phyloP scores from a whole-genome alignment of 2,797 vertebrate species.

The Arrhamphus sclerolepis region DNA sequence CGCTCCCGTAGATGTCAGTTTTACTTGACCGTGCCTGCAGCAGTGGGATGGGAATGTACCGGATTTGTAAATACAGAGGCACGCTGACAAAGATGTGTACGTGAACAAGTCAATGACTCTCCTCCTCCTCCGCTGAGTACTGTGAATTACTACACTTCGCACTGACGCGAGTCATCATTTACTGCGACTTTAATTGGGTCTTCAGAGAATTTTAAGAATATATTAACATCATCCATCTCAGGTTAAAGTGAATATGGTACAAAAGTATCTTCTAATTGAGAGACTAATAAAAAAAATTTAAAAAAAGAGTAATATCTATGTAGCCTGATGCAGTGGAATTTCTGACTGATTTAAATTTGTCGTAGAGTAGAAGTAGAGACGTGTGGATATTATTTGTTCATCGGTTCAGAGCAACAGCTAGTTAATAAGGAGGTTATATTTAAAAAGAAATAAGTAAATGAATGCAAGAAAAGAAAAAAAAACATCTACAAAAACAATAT shows the following conservation, averaged over 20 bases:
- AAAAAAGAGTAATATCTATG: conserved; percentile 50
- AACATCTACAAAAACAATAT: conserved; percentile 17
- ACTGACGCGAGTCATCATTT: conserved; percentile 73
- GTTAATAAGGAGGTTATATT: neutral
- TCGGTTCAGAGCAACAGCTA: conserved; percentile 27
- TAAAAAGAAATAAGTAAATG: neutral
- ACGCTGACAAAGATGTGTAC: conserved; percentile 67
- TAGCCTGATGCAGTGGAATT: conserved; percentile 47
- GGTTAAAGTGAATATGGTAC: conserved; percentile 61
- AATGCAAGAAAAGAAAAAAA: conserved; percentile 33
- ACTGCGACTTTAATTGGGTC: conserved; percentile 67
- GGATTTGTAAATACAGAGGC: conserved; percentile 76
- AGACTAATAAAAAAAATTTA: conserved; percentile 39
- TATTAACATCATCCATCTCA: conserved; percentile 71
- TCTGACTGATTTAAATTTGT: conserved; percentile 43
- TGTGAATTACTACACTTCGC: conserved; percentile 73
- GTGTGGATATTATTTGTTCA: conserved; percentile 46
- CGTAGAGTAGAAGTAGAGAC: conserved; percentile 57
- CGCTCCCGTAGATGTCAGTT: conserved; percentile 64
- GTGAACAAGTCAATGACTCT: conserved; percentile 53
- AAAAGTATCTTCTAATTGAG: too few species aligned
- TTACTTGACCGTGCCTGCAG: conserved; percentile 71
- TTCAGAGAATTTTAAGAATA: conserved; percentile 54
- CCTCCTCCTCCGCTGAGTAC: conserved; percentile 62
- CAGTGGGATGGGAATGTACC: conserved; percentile 71